A percentile compares a stretch with the other conserved stretches of the same genome.
Evolutionary conservation across 2,888 invertebrate genomes (phyloP).

Genomic region (Ormyrus rosae): DNA sequence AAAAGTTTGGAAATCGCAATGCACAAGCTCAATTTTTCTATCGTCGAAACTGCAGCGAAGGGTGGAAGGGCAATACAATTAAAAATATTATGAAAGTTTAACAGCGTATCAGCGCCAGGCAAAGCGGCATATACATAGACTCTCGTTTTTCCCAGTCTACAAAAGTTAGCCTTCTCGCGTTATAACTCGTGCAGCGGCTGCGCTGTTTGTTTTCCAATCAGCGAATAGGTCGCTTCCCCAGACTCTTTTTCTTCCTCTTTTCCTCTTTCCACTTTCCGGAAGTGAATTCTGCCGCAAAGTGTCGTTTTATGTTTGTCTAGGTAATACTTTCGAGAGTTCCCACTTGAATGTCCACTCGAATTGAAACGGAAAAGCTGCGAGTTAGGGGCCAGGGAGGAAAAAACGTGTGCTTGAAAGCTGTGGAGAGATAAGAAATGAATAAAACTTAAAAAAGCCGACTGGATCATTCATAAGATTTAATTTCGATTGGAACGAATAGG

Average conservation of each 20-base stretch:
- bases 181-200: conserved; percentile 60
- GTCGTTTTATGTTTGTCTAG: conserved; percentile 58
- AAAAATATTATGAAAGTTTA: conserved; percentile 72
- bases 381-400: background rate
- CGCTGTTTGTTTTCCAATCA: conserved; percentile 70
- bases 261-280: conserved; percentile 48
- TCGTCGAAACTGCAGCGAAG: conserved; percentile 62
- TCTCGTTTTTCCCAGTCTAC: background rate
- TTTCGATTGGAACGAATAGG: too few species aligned
- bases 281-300: conserved; percentile 57
- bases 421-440: conserved; percentile 19
- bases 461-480: too few species aligned
- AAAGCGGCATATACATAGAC: conserved; percentile 31
- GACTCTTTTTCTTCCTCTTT: conserved; percentile 23
- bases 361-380: conserved; percentile 13
- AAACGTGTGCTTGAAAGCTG: background rate
- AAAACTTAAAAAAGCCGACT: too few species aligned
- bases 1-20: background rate
- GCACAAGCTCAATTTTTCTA: conserved; percentile 68
- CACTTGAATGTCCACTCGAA: conserved; percentile 31
- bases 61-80: conserved; percentile 68
- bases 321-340: conserved; percentile 53
- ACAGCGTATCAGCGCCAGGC: conserved; percentile 52
- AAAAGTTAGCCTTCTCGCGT: conserved; percentile 60
- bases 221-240: conserved; percentile 60